These are phyloP conservation scores for Drosophila sp. DNA, from an alignment of 1,140 invertebrate species.

Conservation along the genomic window DNA sequence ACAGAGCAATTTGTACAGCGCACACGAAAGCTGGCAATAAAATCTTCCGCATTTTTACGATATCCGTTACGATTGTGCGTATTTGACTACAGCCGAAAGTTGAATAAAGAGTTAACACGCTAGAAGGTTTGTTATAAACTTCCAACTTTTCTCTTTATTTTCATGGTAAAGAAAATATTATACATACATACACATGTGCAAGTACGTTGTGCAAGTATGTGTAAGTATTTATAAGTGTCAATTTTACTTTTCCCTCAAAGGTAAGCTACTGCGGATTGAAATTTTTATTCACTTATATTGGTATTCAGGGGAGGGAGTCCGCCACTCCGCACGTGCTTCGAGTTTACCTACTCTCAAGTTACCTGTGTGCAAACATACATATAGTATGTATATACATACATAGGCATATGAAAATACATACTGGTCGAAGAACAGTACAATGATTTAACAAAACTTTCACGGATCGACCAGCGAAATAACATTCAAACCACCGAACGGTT, in stretches of 20 bases:
- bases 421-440: neutral
- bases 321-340: constrained; percentile 43
- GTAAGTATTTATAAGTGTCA: constrained; percentile 49
- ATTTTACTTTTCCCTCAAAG: constrained; percentile 25
- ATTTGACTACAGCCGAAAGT: constrained; percentile 52
- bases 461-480: neutral
- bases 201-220: constrained; percentile 33
- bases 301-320: constrained; percentile 56
- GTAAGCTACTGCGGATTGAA: constrained; percentile 18
- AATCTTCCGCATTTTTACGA: constrained; percentile 45
- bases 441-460: constrained; percentile 8
- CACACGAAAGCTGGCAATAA: constrained; percentile 34
- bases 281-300: constrained; percentile 34
- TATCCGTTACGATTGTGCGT: constrained; percentile 27
- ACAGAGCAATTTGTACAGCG: constrained; percentile 24
- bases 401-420: neutral
- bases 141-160: constrained; percentile 29
- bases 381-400: neutral
- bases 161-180: constrained; percentile 33
- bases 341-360: constrained; percentile 50
- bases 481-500: no score
- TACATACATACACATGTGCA: neutral
- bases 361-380: neutral
- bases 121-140: constrained; percentile 51
- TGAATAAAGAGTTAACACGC: constrained; percentile 48